Evolutionary conservation across 2,888 invertebrate species (phyloP), one percentile per base, ranked within the genome.

Genomic region (Oligia latruncula): DNA sequence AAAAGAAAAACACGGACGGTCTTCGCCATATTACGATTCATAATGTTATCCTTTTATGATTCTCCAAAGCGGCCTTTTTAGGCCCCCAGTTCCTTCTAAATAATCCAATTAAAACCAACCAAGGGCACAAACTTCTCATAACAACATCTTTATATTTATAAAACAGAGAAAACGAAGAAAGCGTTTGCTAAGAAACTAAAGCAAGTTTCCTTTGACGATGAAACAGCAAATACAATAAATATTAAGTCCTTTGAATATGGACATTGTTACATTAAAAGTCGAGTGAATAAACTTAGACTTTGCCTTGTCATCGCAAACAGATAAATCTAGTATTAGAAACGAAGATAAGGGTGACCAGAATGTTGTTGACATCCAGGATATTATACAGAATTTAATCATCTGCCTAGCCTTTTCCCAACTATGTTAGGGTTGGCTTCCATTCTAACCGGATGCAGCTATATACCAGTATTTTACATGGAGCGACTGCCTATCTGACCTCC

Each of bases 311-410:
- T 85, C 84, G 87, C 84, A 40, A 83, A 85, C 23, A 80, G 87
- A 85, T 85, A 85, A 85, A 80, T 85, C 85, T 87, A 84, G 85
- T 87, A 85, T 87, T 87, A 87, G 80, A 87, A 87, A 49, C 52
- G 70, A n/a, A 72, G 76, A 70, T 58, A 58, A 74, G 85, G 84
- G 74, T 84, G 64, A 80, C 85, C 68, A 87, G 1, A n/a, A 58
- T 52, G 1, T 17, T 5, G 15, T 43, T 74, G 71, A 68, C 52
- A 66, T n/a, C 6, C 1, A 17, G 35, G 49, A 86, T n/a, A 55
- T 15, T n/a, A 55, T 15, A 66, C 3, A 52, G 0, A 49, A 67
- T 35, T 20, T 20, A 58, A 60, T 60, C 58, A 9, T 4, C 1
- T 9, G 23, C 58, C n/a, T 4, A 13, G n/a, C 4, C 11, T 60